Evolutionary conservation across 2,888 invertebrate genomes (phyloP).

Genomic region (Lithophane semibrunnea): DNA sequence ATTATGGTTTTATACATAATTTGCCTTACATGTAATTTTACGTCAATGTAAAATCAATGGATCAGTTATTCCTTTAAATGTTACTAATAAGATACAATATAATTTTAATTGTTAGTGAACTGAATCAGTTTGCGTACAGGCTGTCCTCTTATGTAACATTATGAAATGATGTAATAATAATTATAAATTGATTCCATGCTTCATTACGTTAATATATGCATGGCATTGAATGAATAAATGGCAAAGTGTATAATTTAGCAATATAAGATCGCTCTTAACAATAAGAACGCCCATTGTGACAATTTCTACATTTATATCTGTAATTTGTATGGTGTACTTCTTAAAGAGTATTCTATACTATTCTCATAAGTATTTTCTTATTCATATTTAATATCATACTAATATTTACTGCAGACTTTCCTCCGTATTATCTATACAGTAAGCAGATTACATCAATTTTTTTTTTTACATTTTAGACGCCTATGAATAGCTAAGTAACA

Average conservation of each 20-base stretch:
- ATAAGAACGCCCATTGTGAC: no score
- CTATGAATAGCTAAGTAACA: no score
- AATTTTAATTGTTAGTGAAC: no score
- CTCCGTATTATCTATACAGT: background rate
- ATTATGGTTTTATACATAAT: background rate
- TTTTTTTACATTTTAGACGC: background rate
- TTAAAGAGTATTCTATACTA: background rate
- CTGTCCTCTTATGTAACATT: background rate
- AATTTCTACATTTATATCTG: background rate
- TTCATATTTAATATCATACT: background rate
- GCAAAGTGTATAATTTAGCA: constrained; percentile 1
- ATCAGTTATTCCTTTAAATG: background rate
- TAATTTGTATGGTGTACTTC: background rate
- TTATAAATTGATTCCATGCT: background rate
- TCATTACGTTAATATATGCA: constrained; percentile 22
- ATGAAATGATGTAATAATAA: background rate
- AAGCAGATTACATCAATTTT: background rate
- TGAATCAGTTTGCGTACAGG: no score
- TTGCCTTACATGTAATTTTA: background rate
- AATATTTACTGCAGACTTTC: background rate
- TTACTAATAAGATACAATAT: no score
- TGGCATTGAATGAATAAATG: constrained; percentile 34
- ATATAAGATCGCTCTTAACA: background rate
- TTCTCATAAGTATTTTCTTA: background rate
- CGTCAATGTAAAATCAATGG: no score